phyloP scores from a whole-genome alignment of 2,888 invertebrate species.

The Hyposoter dolosus region DNA sequence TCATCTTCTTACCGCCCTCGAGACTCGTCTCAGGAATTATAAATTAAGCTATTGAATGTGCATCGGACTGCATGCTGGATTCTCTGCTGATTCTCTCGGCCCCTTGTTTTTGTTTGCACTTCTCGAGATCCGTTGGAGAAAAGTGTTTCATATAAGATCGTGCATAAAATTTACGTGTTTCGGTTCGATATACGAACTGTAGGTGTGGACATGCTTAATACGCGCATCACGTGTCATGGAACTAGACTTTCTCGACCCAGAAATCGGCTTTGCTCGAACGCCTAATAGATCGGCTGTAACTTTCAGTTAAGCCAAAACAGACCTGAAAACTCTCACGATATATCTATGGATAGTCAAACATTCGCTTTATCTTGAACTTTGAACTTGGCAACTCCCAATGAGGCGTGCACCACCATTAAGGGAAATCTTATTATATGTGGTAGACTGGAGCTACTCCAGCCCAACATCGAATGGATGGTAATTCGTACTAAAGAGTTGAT shows the following conservation, averaged over 20 bases:
- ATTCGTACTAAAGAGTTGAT: slow-evolving; percentile 57
- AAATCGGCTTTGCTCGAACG: slow-evolving; percentile 54
- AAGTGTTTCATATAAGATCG: not conserved
- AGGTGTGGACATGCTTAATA: slow-evolving; percentile 42
- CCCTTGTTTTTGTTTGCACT: slow-evolving; percentile 52
- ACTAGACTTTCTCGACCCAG: slow-evolving; percentile 25
- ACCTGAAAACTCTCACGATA: slow-evolving; percentile 44
- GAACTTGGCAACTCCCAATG: slow-evolving; percentile 84
- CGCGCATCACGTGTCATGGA: slow-evolving; percentile 14
- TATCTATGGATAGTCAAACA: slow-evolving; percentile 16
- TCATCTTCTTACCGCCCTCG: slow-evolving; percentile 69
- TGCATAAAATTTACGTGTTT: slow-evolving; percentile 17
- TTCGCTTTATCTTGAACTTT: slow-evolving; percentile 74
- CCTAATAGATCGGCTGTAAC: slow-evolving; percentile 73
- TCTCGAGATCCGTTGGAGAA: slow-evolving; percentile 9
- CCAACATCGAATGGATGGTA: slow-evolving; percentile 29
- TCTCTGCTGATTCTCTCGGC: slow-evolving; percentile 32
- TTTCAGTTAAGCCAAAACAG: slow-evolving; percentile 83
- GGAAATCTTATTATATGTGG: slow-evolving; percentile 83
- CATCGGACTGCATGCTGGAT: slow-evolving; percentile 70
- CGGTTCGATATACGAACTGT: slow-evolving; percentile 8
- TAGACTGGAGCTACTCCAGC: slow-evolving; percentile 75
- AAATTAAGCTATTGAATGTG: slow-evolving; percentile 83
- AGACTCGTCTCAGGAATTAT: slow-evolving; percentile 78
- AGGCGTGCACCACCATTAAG: slow-evolving; percentile 85